Conservation (phyloP, 2,888 invertebrate species). For the Pristionchus japonicus region DNA sequence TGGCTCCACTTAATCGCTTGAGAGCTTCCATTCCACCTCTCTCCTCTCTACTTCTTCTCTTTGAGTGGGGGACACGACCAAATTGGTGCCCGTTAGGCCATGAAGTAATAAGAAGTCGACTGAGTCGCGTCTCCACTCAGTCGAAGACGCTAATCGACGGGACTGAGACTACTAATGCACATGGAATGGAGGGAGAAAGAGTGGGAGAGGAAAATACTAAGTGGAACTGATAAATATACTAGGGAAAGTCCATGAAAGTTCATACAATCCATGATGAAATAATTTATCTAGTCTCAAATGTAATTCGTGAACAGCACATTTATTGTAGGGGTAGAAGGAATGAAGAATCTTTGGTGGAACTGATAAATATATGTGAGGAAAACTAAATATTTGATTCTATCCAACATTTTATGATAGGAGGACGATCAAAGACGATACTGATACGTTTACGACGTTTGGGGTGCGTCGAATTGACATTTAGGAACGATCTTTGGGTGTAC, state of each 20-base stretch:
- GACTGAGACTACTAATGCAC: conserved; percentile 10
- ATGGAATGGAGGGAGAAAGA: background rate
- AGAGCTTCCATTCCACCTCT: background rate
- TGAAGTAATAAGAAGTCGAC: conserved; percentile 44
- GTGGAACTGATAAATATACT: background rate
- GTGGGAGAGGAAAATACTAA: background rate
- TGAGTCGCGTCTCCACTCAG: conserved; percentile 8
- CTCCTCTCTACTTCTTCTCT: background rate
- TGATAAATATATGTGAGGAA: background rate
- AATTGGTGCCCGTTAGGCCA: conserved; percentile 45
- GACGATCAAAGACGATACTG: too few relatives aligned
- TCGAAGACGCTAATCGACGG: conserved; percentile 25
- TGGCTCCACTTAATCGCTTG: background rate
- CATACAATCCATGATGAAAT: too few relatives aligned
- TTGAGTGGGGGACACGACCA: background rate
- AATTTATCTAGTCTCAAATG: too few relatives aligned
- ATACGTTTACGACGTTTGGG: too few relatives aligned
- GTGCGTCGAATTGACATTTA: background rate
- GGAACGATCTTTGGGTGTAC: background rate
- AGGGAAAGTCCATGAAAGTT: too few relatives aligned
- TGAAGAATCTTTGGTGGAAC: too few relatives aligned
- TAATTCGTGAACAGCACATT: too few relatives aligned
- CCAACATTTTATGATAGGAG: too few relatives aligned
- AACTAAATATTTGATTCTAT: background rate
- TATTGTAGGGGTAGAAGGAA: too few relatives aligned